These are phyloP conservation scores for Chaetodon trifascialis DNA, from an alignment of 2,113 vertebrate genomes.

Conservation along the genomic window DNA sequence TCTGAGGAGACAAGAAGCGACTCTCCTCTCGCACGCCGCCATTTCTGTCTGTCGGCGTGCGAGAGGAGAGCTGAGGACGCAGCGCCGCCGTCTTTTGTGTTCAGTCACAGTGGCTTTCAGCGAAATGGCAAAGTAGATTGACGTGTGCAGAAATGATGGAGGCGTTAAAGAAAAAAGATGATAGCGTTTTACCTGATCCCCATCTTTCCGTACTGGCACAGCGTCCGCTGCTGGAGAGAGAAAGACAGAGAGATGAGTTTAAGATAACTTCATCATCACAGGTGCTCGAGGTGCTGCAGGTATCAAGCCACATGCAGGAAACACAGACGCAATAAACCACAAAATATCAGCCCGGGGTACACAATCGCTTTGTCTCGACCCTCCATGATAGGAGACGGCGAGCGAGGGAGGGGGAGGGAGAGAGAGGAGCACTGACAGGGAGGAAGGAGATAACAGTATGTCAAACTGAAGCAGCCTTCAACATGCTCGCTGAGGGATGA, in stretches of 20 bases:
- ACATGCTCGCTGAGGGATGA: conserved; percentile 49
- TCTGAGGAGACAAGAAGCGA: conserved; percentile 22
- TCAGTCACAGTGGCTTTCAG: conserved; percentile 25
- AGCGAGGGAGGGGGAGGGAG: neutral
- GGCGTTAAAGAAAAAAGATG: conserved; percentile 22
- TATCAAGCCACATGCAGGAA: conserved; percentile 23
- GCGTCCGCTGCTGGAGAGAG: conserved; percentile 80
- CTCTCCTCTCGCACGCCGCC: neutral
- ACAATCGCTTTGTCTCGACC: conserved; percentile 10
- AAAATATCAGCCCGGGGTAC: neutral
- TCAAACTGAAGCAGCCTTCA: conserved; percentile 63
- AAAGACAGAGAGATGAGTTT: conserved; percentile 26
- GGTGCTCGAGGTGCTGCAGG: conserved; percentile 2
- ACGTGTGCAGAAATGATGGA: conserved; percentile 9
- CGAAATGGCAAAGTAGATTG: conserved; percentile 27
- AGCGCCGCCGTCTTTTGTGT: conserved; percentile 8
- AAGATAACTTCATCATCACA: conserved; percentile 27
- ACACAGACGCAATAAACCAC: neutral
- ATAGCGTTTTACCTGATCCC: conserved; percentile 84
- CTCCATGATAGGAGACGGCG: neutral
- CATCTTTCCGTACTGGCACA: conserved; percentile 86
- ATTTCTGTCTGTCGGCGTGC: neutral
- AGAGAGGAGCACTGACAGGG: conserved; percentile 7
- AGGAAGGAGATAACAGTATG: conserved; percentile 48
- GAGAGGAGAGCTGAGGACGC: conserved; percentile 27